phyloP scores from a whole-genome alignment of 2,113 vertebrate genomes.

The Saimiri boliviensis region DNA sequence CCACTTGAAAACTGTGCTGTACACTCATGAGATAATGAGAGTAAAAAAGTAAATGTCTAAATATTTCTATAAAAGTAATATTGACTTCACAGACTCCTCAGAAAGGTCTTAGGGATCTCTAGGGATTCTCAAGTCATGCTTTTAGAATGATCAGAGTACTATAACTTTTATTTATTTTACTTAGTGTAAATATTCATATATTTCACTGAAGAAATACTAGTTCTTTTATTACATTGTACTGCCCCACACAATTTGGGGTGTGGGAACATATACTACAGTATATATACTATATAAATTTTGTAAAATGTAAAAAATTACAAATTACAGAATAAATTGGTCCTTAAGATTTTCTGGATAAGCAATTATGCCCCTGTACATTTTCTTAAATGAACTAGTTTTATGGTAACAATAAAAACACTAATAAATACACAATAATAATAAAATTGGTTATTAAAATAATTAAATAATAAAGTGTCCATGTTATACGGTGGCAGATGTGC shows the following conservation, averaged over 20 bases:
- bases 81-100: not conserved
- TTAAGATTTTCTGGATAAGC: not conserved
- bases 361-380: not conserved
- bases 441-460: not conserved
- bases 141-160: not conserved
- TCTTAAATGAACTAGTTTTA: not conserved
- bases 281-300: not conserved
- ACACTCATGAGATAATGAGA: not conserved
- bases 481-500: not conserved
- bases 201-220: not conserved
- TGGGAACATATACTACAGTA: not conserved
- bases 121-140: not conserved
- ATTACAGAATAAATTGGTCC: not conserved
- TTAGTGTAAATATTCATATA: not conserved
- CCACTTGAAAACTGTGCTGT: not conserved
- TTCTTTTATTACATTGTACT: not conserved
- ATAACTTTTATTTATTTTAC: not conserved
- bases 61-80: not conserved
- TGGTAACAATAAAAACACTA: not conserved
- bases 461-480: not conserved
- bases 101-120: not conserved
- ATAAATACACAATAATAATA: not conserved
- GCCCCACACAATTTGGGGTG: not conserved
- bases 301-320: not conserved
- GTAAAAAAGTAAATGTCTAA: not conserved